Conservation (phyloP, 2,113 vertebrate species). For the Bucco capensis region DNA sequence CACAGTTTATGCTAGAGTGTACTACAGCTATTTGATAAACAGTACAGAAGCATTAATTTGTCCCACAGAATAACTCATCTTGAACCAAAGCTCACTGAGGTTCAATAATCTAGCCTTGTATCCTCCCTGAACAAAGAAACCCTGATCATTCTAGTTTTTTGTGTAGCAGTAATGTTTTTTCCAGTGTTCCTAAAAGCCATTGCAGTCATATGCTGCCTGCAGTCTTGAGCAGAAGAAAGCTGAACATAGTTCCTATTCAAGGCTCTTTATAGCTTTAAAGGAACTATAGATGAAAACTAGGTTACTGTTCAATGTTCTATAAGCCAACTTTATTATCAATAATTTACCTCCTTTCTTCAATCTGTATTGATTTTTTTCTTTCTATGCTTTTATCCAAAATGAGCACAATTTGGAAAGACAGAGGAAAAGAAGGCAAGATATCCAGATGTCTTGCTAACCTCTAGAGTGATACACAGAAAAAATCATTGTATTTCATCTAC, state of each 20-base stretch:
- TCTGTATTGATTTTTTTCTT: background rate
- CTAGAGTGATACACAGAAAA: conserved; percentile 14
- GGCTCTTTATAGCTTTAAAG: background rate
- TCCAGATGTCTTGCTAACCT: background rate
- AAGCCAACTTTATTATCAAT: background rate
- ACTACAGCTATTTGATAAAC: background rate
- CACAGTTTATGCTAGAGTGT: background rate
- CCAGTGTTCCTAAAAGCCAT: background rate
- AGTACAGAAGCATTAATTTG: background rate
- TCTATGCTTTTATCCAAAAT: background rate
- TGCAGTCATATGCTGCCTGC: background rate
- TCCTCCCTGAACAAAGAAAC: background rate
- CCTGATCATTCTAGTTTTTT: background rate
- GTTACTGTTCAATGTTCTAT: background rate
- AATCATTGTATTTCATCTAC: background rate
- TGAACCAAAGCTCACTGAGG: background rate
- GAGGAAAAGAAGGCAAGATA: background rate
- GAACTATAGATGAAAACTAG: background rate
- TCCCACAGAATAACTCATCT: background rate
- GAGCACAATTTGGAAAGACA: background rate
- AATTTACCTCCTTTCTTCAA: background rate
- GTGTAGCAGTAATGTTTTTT: background rate
- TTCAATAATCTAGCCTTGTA: background rate
- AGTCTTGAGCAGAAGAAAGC: background rate
- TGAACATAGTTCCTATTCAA: background rate